Percentiles rank a stretch among this genome's conserved stretches.
Conservation (phyloP, 2,797 vertebrate species). For the Thaleichthys pacificus region DNA sequence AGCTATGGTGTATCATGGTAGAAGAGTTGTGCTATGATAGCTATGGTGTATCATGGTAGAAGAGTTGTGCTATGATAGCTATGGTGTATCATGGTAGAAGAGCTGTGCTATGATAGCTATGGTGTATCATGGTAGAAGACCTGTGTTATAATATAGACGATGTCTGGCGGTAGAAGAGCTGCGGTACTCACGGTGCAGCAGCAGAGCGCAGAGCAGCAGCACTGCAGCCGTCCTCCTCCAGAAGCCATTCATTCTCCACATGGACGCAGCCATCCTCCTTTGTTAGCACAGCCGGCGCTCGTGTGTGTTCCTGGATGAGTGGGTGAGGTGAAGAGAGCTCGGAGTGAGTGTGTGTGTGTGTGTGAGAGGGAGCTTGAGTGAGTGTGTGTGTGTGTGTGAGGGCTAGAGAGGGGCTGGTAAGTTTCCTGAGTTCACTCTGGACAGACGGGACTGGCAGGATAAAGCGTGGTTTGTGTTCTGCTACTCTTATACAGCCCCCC, state of each 20-base stretch:
- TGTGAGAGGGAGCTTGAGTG: background rate
- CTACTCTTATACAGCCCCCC: constrained; percentile 66
- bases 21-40: background rate
- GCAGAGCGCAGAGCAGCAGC: constrained; percentile 61
- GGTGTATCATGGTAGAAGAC: too few relatives aligned
- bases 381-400: background rate
- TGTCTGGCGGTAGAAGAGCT: background rate
- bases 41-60: background rate
- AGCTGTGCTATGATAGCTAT: too few relatives aligned
- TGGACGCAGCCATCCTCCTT: constrained; percentile 66
- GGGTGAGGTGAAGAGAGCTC: constrained; percentile 25
- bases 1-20: background rate
- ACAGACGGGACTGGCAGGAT: constrained; percentile 70
- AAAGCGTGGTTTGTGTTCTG: constrained; percentile 70
- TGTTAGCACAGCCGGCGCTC: constrained; percentile 46
- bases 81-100: background rate
- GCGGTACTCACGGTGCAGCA: constrained; percentile 74
- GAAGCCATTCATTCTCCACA: constrained; percentile 73
- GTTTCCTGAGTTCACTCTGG: constrained; percentile 59
- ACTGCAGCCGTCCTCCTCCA: constrained; percentile 57
- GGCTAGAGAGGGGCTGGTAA: constrained; percentile 37
- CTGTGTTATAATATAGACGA: background rate
- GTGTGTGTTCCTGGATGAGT: constrained; percentile 17
- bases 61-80: background rate
- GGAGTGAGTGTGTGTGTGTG: constrained; percentile 38